A percentile compares a stretch with the other conserved stretches of the same genome.
These are phyloP conservation scores for Heterotilapia buettikoferi DNA, from an alignment of 2,113 vertebrate genomes.

Conservation along the genomic window DNA sequence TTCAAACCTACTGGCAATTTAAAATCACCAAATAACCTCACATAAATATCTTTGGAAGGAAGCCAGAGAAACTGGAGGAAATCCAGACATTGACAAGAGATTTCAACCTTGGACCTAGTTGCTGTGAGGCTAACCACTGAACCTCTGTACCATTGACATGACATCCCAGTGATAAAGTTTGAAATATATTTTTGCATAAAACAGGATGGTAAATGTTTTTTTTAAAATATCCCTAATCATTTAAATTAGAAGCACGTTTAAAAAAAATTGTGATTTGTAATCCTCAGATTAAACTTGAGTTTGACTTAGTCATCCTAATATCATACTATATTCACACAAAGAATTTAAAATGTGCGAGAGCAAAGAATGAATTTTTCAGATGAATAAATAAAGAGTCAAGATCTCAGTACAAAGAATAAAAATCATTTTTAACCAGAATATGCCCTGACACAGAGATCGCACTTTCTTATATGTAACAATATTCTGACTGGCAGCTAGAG, in stretches of 20 bases:
- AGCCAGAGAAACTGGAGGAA: neutral
- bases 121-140: neutral
- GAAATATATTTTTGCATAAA: neutral
- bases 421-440: neutral
- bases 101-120: neutral
- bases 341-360: neutral
- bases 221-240: neutral
- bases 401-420: neutral
- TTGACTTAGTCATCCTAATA: neutral
- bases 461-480: neutral
- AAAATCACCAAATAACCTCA: neutral
- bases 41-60: neutral
- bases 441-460: neutral
- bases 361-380: neutral
- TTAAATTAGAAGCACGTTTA: neutral
- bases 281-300: neutral
- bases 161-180: neutral
- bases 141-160: neutral
- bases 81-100: neutral
- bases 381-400: neutral
- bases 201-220: accelerated
- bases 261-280: neutral
- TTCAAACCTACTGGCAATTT: neutral
- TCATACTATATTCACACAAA: neutral
- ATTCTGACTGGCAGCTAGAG: neutral